Conservation (phyloP, 2,888 invertebrate genomes). For the Cephus rjabovi region DNA sequence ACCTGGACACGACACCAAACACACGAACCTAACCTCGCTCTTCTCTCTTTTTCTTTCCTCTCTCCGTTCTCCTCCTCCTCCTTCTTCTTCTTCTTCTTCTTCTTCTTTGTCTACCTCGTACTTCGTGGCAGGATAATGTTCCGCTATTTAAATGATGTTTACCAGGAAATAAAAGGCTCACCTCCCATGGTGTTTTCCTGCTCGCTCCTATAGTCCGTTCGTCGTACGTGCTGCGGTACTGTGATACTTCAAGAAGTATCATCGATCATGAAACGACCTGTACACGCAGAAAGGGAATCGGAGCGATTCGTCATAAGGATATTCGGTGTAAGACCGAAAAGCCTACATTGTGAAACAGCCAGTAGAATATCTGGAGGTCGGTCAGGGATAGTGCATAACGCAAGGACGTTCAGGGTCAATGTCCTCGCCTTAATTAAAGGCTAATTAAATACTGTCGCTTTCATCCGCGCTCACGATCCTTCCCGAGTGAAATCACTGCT, state of each 20-base stretch:
- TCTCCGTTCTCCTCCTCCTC: not conserved
- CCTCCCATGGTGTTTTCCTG: slow-evolving; percentile 20
- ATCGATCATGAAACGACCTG: not conserved
- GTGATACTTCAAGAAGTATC: not conserved
- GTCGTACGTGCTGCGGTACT: not conserved
- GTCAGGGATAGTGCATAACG: not conserved
- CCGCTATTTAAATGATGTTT: slow-evolving; percentile 30
- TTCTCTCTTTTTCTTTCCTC: slow-evolving; percentile 4
- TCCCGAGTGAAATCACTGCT: not conserved
- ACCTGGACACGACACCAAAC: slow-evolving; percentile 29
- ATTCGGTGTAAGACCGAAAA: not conserved
- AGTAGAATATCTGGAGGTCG: not conserved
- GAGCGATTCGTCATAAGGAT: not conserved
- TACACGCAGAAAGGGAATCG: not conserved
- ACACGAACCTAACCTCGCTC: slow-evolving; percentile 9
- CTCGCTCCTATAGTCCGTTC: not conserved
- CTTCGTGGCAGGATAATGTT: slow-evolving; percentile 23
- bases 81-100: not conserved
- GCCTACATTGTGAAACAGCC: not conserved
- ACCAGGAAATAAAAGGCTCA: slow-evolving; percentile 26
- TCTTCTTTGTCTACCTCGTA: slow-evolving; percentile 5
- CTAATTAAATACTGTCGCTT: not conserved
- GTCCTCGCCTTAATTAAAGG: not conserved
- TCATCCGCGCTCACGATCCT: not conserved
- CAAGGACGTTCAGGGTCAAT: not conserved